phyloP scores from a whole-genome alignment of 2,113 vertebrate genomes.

The Hippocampus comes region DNA sequence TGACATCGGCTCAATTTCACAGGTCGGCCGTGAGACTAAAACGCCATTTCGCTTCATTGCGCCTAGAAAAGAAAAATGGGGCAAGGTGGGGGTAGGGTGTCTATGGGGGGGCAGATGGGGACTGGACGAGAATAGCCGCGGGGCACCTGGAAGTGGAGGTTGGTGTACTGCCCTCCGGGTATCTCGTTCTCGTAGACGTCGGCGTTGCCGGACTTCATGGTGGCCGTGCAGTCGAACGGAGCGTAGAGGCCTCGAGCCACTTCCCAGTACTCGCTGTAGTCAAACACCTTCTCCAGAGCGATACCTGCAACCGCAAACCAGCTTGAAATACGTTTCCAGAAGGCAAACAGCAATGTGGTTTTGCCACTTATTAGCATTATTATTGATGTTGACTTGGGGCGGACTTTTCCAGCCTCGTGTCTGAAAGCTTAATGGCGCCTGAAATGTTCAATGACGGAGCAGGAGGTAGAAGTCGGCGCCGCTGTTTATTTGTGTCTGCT shows the following conservation, averaged over 20 bases:
- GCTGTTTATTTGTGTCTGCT: constrained; percentile 5
- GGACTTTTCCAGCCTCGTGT: not conserved
- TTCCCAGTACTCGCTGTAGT: constrained; percentile 98
- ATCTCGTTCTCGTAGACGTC: constrained; percentile 99
- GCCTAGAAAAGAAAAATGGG: not conserved
- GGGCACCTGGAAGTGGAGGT: constrained; percentile 89
- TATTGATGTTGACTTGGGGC: not conserved
- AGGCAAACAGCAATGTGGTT: not conserved
- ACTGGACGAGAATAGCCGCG: not conserved
- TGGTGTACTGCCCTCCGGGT: constrained; percentile 95
- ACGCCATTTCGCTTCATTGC: constrained; percentile 9
- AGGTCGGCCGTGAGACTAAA: constrained; percentile 10
- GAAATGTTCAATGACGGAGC: not conserved
- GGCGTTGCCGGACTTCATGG: constrained; percentile 96
- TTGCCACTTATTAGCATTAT: not conserved
- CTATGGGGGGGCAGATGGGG: not conserved
- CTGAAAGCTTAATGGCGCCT: constrained; percentile 2
- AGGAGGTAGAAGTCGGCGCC: not conserved
- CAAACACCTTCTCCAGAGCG: constrained; percentile 85
- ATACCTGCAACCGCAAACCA: constrained; percentile 70
- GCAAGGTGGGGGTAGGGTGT: not conserved
- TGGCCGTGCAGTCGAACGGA: constrained; percentile 95
- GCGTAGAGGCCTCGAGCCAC: constrained; percentile 86
- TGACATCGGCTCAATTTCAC: constrained; percentile 12
- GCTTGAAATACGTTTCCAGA: not conserved